Evolutionary conservation across 2,888 invertebrate species (phyloP), one percentile per base, ranked within the genome.

Genomic region (Drosophila paramelanica): DNA sequence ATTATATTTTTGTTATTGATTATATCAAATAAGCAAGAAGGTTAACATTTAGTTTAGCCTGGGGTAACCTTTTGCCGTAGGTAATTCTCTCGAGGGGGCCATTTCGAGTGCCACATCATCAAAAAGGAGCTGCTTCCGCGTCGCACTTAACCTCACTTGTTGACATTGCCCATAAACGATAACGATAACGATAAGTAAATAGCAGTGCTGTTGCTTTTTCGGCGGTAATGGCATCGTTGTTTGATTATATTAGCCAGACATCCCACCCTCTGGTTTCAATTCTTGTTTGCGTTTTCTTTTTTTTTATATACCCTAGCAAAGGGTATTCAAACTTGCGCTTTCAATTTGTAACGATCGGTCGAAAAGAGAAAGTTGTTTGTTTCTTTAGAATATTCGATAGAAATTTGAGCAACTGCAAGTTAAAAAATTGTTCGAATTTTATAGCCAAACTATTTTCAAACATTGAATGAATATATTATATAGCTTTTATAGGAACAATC

Each of bases 141-240:
- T 52, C 45, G 64, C 49, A 57, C 75, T 60, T 77, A 74, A 74
- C 71, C 61, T 68, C 57, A 77, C 68, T 79, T 75, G 76, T 72
- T 73, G 79, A 69, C 79, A 65, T 59, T 79, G 17, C 38, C 67
- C 51, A 59, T 61, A 71, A 73, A 59, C 67, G 68, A 75, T 76
- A 77, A 77, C 75, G 75, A 76, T 76, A 76, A 77, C 77, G 61
- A 79, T 73, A 62, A 66, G 66, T 70, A 78, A 78, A 79, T 73
- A 77, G 27, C 17, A 47, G 49, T 25, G 20, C 17, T 14, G 31
- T 13, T 13, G 42, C 25, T 51, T 13, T 25, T 25, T 17, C 25
- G 14, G 11, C 8, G 38, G 49, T 23, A 25, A 56, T 52, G 43
- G 43, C 61, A 74, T 75, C 67, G 57, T 67, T 61, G 59, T 64